Base-by-base conservation (phyloP, 2,888 invertebrate species). In the Leptarthrus brevirostris region DNA sequence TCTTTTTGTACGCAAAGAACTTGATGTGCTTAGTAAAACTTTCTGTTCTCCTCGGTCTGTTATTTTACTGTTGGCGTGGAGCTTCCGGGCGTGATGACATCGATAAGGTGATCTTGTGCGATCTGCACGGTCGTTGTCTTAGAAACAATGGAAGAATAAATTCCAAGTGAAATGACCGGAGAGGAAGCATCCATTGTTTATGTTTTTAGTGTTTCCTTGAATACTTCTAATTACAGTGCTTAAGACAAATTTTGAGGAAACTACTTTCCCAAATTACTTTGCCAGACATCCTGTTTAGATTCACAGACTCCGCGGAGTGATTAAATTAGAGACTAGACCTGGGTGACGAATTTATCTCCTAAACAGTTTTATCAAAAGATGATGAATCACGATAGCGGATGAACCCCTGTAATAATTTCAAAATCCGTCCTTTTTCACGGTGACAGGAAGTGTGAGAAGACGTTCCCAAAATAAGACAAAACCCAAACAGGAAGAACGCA, bases 41-140 rank as follows among this genome's bases (percentile, higher is more conserved):
- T 69, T 36, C 30, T 20, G 49, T 69, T 44, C 24, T 49, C 69
- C 2, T 56, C 34, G 56, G n/a, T 40, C 64, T 64, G 22, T 64
- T 64, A 64, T 64, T 22, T 20, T 66, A 20, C 16, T 69, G 69
- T 69, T 69, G 52, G 52, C 30, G 69, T 52, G n/a, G n/a, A 69
- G 52, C 69, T 69, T 69, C 69, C 69, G 69, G 52, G 52, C 69
- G 34, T 30, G 69, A 69, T 69, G 69, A 69, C 69, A 69, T 52
- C 52, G 30, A 69, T 69, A 52, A 69, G 18, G 22, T 18, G 52
- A 52, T 52, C 52, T 69, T 16, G 52, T 69, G 34, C 30, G 49
- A 66, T 69, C 16, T 36, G 16, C 52, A 26, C 22, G 40, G 64
- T 40, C 22, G 44, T 24, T 22, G 64, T 14, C 6, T 18, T 22